These are phyloP conservation scores for Prochilodus magdalenae DNA, from an alignment of 2,113 vertebrate genomes.

Conservation along the genomic window DNA sequence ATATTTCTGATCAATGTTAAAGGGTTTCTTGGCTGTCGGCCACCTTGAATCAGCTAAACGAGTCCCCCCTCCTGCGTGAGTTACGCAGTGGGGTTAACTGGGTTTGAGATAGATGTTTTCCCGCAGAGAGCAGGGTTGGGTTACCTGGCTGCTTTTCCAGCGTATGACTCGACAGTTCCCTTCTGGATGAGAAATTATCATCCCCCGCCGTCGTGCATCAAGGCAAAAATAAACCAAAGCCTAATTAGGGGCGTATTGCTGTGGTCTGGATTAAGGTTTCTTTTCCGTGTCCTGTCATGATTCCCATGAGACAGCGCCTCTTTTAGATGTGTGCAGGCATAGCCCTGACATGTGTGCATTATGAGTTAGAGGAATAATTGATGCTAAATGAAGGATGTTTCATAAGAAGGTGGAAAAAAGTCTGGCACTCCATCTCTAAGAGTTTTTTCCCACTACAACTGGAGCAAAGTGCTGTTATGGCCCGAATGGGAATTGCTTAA, in stretches of 20 bases:
- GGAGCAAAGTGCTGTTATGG: too few species aligned
- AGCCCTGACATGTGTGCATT: not conserved
- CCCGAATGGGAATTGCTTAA: too few species aligned
- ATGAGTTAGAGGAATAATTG: not conserved
- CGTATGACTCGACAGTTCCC: slow-evolving; percentile 54
- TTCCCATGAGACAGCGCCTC: slow-evolving; percentile 1
- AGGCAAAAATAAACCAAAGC: slow-evolving; percentile 9
- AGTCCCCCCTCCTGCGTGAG: slow-evolving; percentile 11
- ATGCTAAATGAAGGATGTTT: not conserved
- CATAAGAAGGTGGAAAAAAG: not conserved
- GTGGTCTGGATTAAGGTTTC: not conserved
- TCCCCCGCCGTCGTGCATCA: slow-evolving; percentile 11
- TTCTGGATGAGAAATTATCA: not conserved
- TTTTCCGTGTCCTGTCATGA: slow-evolving; percentile 10
- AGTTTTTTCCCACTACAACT: too few species aligned
- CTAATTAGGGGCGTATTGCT: not conserved
- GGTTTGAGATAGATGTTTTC: slow-evolving; percentile 66
- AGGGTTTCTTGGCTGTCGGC: slow-evolving; percentile 60
- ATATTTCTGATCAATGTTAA: slow-evolving; percentile 64
- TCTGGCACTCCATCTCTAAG: not conserved
- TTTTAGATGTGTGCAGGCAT: not conserved
- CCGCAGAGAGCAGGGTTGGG: slow-evolving; percentile 56
- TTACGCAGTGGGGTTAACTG: slow-evolving; percentile 64
- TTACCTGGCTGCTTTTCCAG: slow-evolving; percentile 54
- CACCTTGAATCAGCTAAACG: slow-evolving; percentile 70